Percentiles rank a stretch among this genome's conserved stretches.
Evolutionary conservation across 2,113 vertebrate species (phyloP).

Genomic region (cattle (Bos taurus)): ARS-UCD2.0 NC_037346.1:53172501-53173000

Average conservation of each 20-base stretch:
- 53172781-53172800: neutral
- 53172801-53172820: rapidly evolving
- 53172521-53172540: neutral
- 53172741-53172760: neutral
- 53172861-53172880: rapidly evolving
- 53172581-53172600: neutral
- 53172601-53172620: neutral
- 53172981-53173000: neutral
- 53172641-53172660: neutral
- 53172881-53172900: neutral
- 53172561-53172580: neutral
- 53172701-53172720: neutral
- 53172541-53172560: neutral
- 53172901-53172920: neutral
- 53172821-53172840: too few species aligned
- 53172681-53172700: neutral
- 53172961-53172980: neutral
- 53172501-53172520: neutral
- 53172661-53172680: rapidly evolving
- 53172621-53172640: too few species aligned
- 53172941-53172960: neutral
- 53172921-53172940: neutral
- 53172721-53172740: neutral
- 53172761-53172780: neutral
- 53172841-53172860: neutral